Evolutionary conservation across 2,797 vertebrate genomes (phyloP).

Genomic region (Podarcis siculus): DNA sequence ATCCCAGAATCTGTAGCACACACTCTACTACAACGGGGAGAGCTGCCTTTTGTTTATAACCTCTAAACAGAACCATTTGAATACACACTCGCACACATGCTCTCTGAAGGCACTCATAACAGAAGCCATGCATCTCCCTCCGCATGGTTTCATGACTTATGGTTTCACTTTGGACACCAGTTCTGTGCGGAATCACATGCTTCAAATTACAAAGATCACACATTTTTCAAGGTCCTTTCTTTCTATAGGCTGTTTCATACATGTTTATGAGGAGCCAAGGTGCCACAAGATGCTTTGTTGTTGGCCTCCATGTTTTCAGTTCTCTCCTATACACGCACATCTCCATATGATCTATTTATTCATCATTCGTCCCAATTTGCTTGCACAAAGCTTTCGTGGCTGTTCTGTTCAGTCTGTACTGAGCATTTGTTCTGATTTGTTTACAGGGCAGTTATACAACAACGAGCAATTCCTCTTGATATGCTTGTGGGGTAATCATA

Average conservation of each 20-base stretch:
- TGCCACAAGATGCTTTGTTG: not conserved
- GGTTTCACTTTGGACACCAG: conserved; percentile 80
- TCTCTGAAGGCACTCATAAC: conserved; percentile 73
- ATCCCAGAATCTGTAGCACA: conserved; percentile 82
- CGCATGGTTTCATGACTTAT: conserved; percentile 77
- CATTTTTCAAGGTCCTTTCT: conserved; percentile 79
- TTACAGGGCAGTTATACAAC: no score
- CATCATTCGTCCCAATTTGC: no score
- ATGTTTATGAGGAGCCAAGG: not conserved
- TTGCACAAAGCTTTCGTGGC: no score
- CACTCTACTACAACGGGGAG: conserved; percentile 66
- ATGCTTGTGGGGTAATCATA: no score
- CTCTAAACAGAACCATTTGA: conserved; percentile 83
- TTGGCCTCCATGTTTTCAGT: not conserved
- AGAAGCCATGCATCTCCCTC: conserved; percentile 77
- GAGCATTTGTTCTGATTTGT: no score
- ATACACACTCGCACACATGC: conserved; percentile 61
- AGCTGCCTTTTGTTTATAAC: conserved; percentile 77
- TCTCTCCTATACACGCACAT: not conserved
- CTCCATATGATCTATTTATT: not conserved
- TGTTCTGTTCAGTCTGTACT: no score
- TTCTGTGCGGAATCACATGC: conserved; percentile 82
- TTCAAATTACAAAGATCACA: conserved; percentile 83
- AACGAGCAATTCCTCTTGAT: no score
- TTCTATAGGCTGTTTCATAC: conserved; percentile 57